A percentile compares a stretch with the other conserved stretches of the same genome.
Evolutionary conservation across 2,797 vertebrate species (phyloP).

Genomic region (Novumbra hubbsi): DNA sequence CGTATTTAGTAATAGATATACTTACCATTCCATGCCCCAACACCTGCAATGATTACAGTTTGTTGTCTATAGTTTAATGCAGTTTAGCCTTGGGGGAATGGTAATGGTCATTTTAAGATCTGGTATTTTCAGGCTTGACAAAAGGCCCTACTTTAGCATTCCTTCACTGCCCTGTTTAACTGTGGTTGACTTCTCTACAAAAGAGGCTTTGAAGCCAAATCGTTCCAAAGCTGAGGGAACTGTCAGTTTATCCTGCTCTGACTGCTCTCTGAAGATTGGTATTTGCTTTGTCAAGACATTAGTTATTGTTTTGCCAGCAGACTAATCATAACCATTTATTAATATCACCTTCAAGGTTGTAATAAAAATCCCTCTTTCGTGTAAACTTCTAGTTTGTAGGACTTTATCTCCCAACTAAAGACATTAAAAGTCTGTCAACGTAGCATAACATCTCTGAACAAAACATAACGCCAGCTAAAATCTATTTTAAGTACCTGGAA

Average conservation of each 20-base stretch:
- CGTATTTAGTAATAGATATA: neutral
- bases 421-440: slow-evolving; percentile 5
- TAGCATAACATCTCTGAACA: slow-evolving; percentile 64
- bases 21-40: slow-evolving; percentile 40
- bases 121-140: slow-evolving; percentile 74
- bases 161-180: slow-evolving; percentile 70
- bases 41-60: slow-evolving; percentile 61
- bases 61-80: slow-evolving; percentile 65
- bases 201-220: slow-evolving; percentile 69
- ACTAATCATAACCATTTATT: slow-evolving; percentile 46
- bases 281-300: slow-evolving; percentile 19
- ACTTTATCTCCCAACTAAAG: too few relatives aligned
- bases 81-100: slow-evolving; percentile 61
- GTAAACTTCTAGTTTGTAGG: too few relatives aligned
- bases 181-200: slow-evolving; percentile 72
- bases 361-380: slow-evolving; percentile 38
- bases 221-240: slow-evolving; percentile 57
- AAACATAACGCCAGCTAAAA: slow-evolving; percentile 71
- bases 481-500: slow-evolving; percentile 65
- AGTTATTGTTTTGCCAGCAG: slow-evolving; percentile 48
- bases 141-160: slow-evolving; percentile 74
- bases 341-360: slow-evolving; percentile 47
- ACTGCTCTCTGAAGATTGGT: slow-evolving; percentile 24
- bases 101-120: slow-evolving; percentile 74
- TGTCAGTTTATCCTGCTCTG: slow-evolving; percentile 63